Evolutionary conservation across 2,797 vertebrate genomes (phyloP), one percentile per base, ranked within the genome.

Genomic region (Otolemur crassicaudatus): DNA sequence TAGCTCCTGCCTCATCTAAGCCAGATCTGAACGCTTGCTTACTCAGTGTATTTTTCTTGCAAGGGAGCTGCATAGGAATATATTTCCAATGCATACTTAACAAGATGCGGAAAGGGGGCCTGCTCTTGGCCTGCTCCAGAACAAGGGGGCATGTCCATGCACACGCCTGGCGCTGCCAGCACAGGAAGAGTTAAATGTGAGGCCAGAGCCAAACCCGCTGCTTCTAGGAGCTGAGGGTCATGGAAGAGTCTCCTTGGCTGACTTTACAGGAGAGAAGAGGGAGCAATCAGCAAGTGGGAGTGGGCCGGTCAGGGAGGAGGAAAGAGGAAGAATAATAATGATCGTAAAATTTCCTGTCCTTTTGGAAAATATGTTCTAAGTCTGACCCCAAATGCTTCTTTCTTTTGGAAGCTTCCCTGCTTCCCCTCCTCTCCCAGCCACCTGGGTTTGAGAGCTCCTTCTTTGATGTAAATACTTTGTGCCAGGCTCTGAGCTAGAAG

Each of bases 21-120:
- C 93, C 90, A 93, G 81, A 91, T 82, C 76, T 58, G 87, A 97
- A 98, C 31, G 96, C 98, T 98, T 98, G 96, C 98, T 98, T 98
- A 97, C 96, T 98, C 77, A 90, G 97, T 91, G 86, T 93, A 87
- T 98, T 98, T 97, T 86, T 84, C 91, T 90, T 73, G 89, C 85
- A 92, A 72, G 76, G 81, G 82, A 97, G 81, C 79, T 91, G 83
- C 84, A 72, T 20, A 63, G 87, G 97, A 97, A 95, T 43, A 90
- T 94, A 95, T 87, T 85, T 87, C 61, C 96, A 23, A 77, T 79
- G 95, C 65, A 58, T 87, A 88, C 43, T 97, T 97, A 92, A 97
- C 61, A 94, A 93, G 94, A 87, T 70, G 69, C 61, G 20, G 65
- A 88, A 94, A 60, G 40, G 34, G 49, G 20, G 7, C 46, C 80